Conservation (phyloP, 2,797 vertebrate species). For the Propithecus perrieri region DNA sequence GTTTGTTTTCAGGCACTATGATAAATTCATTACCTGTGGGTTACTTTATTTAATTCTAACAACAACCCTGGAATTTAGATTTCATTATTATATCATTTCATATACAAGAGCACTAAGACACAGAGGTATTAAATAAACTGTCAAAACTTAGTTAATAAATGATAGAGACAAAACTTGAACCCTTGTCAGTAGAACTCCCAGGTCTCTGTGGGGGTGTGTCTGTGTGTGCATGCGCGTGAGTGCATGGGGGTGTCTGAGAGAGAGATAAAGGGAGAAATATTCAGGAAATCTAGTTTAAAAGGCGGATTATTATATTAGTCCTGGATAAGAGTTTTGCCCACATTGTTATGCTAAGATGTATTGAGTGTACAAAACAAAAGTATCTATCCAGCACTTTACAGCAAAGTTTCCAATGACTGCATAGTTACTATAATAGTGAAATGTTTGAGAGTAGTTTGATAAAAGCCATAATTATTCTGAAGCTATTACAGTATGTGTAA, state of each 20-base stretch:
- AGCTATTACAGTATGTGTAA: neutral
- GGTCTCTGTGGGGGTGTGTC: neutral
- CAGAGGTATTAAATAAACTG: neutral
- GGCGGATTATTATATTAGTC: neutral
- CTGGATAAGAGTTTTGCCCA: neutral
- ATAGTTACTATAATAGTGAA: neutral
- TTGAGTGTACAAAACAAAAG: neutral
- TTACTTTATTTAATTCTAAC: neutral
- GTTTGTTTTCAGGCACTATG: neutral
- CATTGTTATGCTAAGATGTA: neutral
- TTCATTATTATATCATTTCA: neutral
- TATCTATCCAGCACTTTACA: neutral
- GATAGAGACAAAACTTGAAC: neutral
- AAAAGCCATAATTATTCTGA: neutral
- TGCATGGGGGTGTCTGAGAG: neutral
- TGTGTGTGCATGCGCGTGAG: neutral
- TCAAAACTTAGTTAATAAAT: neutral
- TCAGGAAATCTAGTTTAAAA: neutral
- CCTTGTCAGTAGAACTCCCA: neutral
- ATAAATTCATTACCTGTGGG: neutral
- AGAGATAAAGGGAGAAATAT: neutral
- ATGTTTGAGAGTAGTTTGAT: neutral
- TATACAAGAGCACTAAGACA: neutral
- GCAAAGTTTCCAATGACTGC: neutral
- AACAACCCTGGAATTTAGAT: neutral